Percentiles rank a stretch among this genome's conserved stretches.
phyloP scores from a whole-genome alignment of 2,797 vertebrate species.

The Chelidonichthys spinosus region DNA sequence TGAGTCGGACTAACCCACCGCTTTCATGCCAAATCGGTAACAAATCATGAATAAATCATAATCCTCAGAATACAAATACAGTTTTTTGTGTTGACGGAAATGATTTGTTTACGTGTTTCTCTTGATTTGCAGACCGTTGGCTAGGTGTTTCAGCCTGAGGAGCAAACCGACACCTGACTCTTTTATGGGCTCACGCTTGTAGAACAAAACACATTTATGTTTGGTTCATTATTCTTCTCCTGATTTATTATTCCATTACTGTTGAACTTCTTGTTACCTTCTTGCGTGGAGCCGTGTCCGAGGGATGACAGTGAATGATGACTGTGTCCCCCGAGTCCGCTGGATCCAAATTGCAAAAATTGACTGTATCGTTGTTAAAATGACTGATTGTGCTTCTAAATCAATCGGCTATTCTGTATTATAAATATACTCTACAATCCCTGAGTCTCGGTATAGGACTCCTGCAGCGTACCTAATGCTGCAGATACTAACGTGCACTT shows the following conservation, averaged over 20 bases:
- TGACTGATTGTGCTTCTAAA: slow-evolving; percentile 2
- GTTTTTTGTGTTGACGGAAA: not conserved
- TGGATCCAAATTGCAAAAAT: not conserved
- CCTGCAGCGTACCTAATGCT: slow-evolving; percentile 6
- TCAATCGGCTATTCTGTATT: not conserved
- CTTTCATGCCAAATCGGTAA: slow-evolving; percentile 6
- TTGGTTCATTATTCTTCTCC: not conserved
- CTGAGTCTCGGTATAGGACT: not conserved
- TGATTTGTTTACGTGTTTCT: slow-evolving; percentile 9
- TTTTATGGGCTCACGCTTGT: slow-evolving; percentile 8
- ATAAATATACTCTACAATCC: not conserved
- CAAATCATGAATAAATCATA: not conserved
- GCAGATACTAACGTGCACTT: slow-evolving; percentile 14
- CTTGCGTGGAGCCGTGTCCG: not conserved
- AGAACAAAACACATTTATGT: slow-evolving; percentile 1
- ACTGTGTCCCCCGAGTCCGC: not conserved
- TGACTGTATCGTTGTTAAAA: not conserved
- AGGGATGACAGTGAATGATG: slow-evolving; percentile 2
- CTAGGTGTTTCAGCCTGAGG: slow-evolving; percentile 23
- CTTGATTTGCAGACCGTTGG: slow-evolving; percentile 28
- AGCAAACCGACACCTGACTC: slow-evolving; percentile 18
- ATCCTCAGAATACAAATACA: not conserved
- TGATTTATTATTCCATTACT: not conserved
- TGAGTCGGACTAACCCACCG: slow-evolving; percentile 7
- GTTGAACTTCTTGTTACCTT: slow-evolving; percentile 2